Evolutionary conservation across 2,797 vertebrate species (phyloP), one percentile per base, ranked within the genome.

Genomic region (Spondyliosoma cantharus): DNA sequence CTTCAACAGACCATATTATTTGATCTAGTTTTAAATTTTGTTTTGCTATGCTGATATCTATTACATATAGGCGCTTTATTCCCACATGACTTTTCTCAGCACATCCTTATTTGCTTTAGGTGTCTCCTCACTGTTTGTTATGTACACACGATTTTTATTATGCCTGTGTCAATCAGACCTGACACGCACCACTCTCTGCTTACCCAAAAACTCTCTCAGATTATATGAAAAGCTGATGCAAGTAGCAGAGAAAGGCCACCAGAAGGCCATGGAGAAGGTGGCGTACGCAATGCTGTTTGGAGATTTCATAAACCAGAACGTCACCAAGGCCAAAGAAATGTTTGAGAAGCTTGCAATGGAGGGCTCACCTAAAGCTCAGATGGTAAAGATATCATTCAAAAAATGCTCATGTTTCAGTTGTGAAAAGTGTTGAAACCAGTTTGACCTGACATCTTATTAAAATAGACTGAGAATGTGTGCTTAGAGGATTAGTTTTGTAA

Each of bases 301-400:
- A 24, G 97, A 99, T 89, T 96, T 96, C 90, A 83, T 98, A 87
- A 95, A 94, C 67, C 97, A 99, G 94, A 96, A 97, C 70, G 70
- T 99, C 83, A 95, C 94, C 3, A 92, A 94, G 45, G 98, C 98
- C 32, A 97, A 94, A 91, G 95, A 96, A 62, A 94, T 98, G 45
- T 96, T 99, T 91, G 97, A 98, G 94, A 97, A 96, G 81, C 93
- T 99, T 22, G 96, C 96, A 0, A 90, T 97, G 43, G 97, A 98
- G 62, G 98, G 98, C 12, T 99, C 96, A 37, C 97, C 98, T 22
- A 98, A 97, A 94, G 97, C 97, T 37, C 98, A 99, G 84, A 97
- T 92, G 91, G 98, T 99, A 95, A 83, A 84, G 87, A 46, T n/a
- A 8, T 22, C 25, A 2, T n/a, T 0, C 12, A 32, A 48, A 48